Conservation (phyloP, 2,888 invertebrate genomes). For the Ecliptopera silaceata region DNA sequence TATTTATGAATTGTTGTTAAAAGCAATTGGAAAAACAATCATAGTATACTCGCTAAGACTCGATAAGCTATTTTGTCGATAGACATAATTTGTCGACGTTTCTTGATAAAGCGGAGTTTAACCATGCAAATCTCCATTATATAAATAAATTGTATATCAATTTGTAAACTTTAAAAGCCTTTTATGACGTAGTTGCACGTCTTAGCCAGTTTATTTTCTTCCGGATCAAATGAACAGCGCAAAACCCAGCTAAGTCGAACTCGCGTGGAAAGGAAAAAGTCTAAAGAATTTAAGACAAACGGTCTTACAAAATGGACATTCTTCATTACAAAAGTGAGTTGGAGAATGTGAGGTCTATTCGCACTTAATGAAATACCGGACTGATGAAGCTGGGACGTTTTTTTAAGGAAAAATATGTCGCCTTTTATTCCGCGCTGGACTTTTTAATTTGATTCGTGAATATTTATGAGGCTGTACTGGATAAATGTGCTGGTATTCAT, state of each 20-base stretch:
- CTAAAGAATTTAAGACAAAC: constrained; percentile 59
- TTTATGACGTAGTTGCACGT: too few species aligned
- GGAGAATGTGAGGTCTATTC: constrained; percentile 76
- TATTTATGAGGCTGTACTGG: constrained; percentile 18
- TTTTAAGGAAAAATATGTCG: constrained; percentile 48
- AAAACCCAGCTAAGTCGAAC: background rate
- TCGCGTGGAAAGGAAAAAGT: constrained; percentile 40
- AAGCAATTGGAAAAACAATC: too few species aligned
- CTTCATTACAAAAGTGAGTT: constrained; percentile 74
- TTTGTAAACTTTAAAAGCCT: too few species aligned
- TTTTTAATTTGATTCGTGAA: constrained; percentile 37
- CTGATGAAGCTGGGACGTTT: constrained; percentile 69
- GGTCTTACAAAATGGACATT: constrained; percentile 75
- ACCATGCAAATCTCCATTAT: too few species aligned
- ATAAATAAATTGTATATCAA: too few species aligned
- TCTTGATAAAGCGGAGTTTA: too few species aligned
- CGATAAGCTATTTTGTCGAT: too few species aligned
- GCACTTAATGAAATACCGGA: constrained; percentile 80
- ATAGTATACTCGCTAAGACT: too few species aligned
- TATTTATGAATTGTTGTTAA: too few species aligned
- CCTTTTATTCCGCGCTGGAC: constrained; percentile 24
- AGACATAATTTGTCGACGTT: too few species aligned
- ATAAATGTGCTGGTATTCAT: constrained; percentile 13
- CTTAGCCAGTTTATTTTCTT: too few species aligned
- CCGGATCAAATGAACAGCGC: background rate